Evolutionary conservation across 2,888 invertebrate genomes (phyloP), one percentile per base, ranked within the genome.

Genomic region (Schrankia costaestrigalis): DNA sequence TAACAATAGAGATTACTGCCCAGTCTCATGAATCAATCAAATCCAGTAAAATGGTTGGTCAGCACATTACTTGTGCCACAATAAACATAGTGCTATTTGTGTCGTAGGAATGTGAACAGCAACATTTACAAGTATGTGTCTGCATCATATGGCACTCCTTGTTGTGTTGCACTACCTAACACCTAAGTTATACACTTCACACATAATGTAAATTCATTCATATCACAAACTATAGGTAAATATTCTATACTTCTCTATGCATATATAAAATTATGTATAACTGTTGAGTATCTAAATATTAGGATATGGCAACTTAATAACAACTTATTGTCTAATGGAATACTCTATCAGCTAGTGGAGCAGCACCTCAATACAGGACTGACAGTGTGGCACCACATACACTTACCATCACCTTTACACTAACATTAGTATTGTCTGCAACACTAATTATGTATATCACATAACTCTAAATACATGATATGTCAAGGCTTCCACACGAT

Each of bases 271-370:
- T 63, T 64, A 71, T 78, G 68, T 80, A 81, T 78, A 78, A 72
- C 73, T 75, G 72, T 78, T 76, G 80, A 86, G 83, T 85, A 83
- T 83, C 85, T 86, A 83, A 82, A 77, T 70, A 79, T 78, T 83
- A 83, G 75, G 83, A 82, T 86, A 86, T 86, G 86, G 85, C 86
- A 86, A 86, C 82, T 83, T 83, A 86, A 78, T 56, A 78, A 78
- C 75, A 77, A 78, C 86, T 85, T 86, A 86, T 86, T 86, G 84
- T 86, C 85, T 86, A 86, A 63, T 84, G 85, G 83, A 85, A 84
- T 83, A 78, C 53, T 61, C 64, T 71, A 71, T 39, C 35, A 66
- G 46, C 63, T 60, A 65, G 19, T 19, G 45, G 36, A 46, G 50
- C 47, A 41, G n/a, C n/a, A n/a, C n/a, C n/a, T n/a, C n/a, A n/a